Evolutionary conservation across 1,140 invertebrate genomes (phyloP).

Genomic region (Mycetomoellerius zeteki): DNA sequence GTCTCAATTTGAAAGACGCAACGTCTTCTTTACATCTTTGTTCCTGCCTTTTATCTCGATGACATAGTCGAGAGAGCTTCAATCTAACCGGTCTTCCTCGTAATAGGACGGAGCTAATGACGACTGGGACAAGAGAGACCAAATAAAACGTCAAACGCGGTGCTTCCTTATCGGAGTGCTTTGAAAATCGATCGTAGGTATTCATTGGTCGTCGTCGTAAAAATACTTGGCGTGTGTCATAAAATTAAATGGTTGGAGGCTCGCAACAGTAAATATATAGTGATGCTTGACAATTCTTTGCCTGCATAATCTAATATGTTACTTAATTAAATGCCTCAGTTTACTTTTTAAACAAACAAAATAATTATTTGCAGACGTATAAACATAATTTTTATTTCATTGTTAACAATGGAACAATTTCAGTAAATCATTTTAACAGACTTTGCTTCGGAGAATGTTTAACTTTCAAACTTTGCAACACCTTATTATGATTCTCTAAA

Average conservation of each 20-base stretch:
- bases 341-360: not conserved
- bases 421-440: not conserved
- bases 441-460: not conserved
- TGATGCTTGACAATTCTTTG: not conserved
- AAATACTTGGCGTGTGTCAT: conserved; percentile 22
- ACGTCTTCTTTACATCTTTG: conserved; percentile 38
- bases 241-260: conserved; percentile 19
- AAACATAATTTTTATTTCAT: not conserved
- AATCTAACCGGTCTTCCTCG: conserved; percentile 45
- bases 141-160: conserved; percentile 59
- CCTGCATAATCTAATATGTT: conserved; percentile 3
- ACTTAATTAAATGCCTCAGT: not conserved
- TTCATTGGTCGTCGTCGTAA: conserved; percentile 24
- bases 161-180: conserved; percentile 27
- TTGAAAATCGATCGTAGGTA: conserved; percentile 49
- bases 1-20: not conserved
- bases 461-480: not conserved
- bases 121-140: conserved; percentile 9
- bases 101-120: conserved; percentile 63
- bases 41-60: conserved; percentile 63
- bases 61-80: conserved; percentile 53
- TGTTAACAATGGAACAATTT: not conserved
- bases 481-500: not conserved
- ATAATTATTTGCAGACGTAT: not conserved
- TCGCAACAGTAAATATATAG: not conserved